Conservation (phyloP, 2,888 invertebrate species). For the Parapristionchus giblindavisi region DNA sequence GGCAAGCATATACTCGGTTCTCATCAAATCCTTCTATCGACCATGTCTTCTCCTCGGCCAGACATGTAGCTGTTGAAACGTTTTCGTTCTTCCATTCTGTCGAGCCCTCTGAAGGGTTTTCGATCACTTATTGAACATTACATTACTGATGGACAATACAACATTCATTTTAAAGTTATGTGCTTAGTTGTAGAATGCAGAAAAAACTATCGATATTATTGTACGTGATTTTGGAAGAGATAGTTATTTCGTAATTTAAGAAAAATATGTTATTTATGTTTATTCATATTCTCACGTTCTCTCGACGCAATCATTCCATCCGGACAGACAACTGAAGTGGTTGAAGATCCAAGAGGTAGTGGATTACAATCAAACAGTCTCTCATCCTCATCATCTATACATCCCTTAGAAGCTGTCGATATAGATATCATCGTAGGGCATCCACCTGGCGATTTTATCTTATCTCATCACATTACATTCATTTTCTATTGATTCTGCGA, state of each 20-base stretch:
- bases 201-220: too few species aligned
- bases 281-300: too few species aligned
- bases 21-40: not conserved
- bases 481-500: not conserved
- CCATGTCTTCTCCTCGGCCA: not conserved
- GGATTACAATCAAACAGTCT: slow-evolving; percentile 30
- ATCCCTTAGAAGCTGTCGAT: not conserved
- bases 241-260: too few species aligned
- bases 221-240: too few species aligned
- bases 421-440: not conserved
- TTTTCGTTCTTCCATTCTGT: not conserved
- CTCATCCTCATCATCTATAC: not conserved
- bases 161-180: not conserved
- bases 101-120: not conserved
- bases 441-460: too few species aligned
- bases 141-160: not conserved
- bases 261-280: too few species aligned
- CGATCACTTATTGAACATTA: not conserved
- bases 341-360: not conserved
- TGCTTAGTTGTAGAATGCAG: not conserved
- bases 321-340: not conserved
- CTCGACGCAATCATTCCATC: not conserved
- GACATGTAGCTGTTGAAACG: not conserved
- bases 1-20: slow-evolving; percentile 8
- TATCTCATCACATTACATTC: too few species aligned